Percentiles rank a stretch among this genome's conserved stretches.
Evolutionary conservation across 2,113 vertebrate genomes (phyloP).

Genomic region (Toxotes jaculatrix): DNA sequence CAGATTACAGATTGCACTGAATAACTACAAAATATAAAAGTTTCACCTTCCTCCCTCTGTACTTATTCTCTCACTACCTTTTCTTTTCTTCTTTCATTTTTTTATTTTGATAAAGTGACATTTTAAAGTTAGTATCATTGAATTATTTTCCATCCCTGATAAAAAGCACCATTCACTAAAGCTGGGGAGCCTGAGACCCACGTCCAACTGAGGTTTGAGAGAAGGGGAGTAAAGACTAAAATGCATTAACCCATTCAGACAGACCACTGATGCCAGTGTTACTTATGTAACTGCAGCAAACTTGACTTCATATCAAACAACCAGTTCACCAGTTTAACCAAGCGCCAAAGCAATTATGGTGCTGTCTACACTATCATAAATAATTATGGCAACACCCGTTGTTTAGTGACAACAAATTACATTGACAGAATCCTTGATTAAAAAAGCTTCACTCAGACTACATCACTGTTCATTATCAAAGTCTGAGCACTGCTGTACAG

Average conservation of each 20-base stretch:
- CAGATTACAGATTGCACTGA: neutral
- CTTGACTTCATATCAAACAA: neutral
- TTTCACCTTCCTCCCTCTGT: neutral
- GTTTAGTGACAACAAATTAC: constrained; percentile 7
- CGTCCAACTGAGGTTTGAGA: too few relatives aligned
- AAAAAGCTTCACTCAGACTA: neutral
- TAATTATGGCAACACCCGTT: constrained; percentile 5
- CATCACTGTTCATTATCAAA: neutral
- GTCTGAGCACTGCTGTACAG: neutral
- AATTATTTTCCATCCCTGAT: neutral
- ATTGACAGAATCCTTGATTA: constrained; percentile 10
- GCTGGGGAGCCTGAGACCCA: neutral
- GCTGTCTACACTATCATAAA: neutral
- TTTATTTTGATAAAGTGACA: too few relatives aligned
- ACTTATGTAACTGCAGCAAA: neutral
- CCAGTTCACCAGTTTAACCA: neutral
- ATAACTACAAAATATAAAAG: neutral
- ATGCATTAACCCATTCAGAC: neutral
- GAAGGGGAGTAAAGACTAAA: neutral
- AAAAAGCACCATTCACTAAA: neutral
- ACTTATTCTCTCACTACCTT: neutral
- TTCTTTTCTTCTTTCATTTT: neutral
- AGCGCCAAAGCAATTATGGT: constrained; percentile 5
- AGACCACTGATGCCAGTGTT: neutral
- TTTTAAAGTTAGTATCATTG: neutral